phyloP scores from a whole-genome alignment of 2,797 vertebrate species.

The Falco novaeseelandiae region DNA sequence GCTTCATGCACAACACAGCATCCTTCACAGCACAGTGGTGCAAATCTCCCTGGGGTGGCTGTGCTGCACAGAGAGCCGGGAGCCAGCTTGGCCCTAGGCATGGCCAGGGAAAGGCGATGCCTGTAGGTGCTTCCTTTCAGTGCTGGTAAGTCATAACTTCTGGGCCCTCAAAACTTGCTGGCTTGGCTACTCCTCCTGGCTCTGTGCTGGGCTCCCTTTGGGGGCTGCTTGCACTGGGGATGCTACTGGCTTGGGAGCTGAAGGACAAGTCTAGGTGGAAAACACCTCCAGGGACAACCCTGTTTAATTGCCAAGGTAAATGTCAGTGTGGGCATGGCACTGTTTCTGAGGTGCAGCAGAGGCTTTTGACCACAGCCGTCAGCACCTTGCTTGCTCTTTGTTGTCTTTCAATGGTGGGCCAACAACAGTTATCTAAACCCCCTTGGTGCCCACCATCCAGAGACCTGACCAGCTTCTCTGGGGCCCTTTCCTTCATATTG shows the following conservation, averaged over 20 bases:
- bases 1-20: background rate
- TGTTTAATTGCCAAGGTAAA: background rate
- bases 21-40: background rate
- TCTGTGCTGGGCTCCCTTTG: background rate
- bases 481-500: background rate
- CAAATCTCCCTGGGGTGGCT: background rate
- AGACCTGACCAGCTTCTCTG: background rate
- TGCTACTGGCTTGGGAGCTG: background rate
- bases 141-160: background rate
- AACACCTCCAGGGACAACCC: background rate
- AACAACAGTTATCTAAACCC: background rate
- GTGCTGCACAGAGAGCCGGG: background rate
- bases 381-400: background rate
- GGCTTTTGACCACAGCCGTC: background rate
- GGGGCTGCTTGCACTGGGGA: background rate
- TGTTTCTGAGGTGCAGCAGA: background rate
- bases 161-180: background rate
- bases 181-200: background rate
- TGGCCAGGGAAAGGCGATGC: rapidly evolving
- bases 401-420: background rate
- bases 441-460: background rate
- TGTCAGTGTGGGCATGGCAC: background rate
- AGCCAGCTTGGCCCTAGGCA: background rate
- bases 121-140: background rate
- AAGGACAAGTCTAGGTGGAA: background rate